These are phyloP conservation scores for Anhinga rufa DNA, from an alignment of 2,113 vertebrate species.

Conservation along the genomic window DNA sequence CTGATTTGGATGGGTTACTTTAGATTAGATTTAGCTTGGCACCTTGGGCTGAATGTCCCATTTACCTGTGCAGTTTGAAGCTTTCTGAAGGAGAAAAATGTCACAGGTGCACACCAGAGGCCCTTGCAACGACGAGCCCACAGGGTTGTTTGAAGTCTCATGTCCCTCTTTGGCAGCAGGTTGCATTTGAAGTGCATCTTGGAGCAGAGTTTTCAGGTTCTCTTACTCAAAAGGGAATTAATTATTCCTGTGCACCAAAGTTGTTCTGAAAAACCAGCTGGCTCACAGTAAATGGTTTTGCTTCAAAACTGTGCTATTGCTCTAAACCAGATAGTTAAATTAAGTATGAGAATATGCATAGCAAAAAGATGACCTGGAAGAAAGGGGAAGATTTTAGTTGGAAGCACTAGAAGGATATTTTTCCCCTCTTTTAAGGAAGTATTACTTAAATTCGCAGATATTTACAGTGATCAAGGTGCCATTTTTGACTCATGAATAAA, in stretches of 20 bases:
- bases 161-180: neutral
- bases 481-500: neutral
- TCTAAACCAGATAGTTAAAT: neutral
- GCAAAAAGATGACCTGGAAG: neutral
- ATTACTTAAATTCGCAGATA: neutral
- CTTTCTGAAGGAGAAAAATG: neutral
- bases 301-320: neutral
- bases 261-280: neutral
- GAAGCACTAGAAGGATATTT: neutral
- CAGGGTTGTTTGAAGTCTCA: neutral
- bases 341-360: neutral
- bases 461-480: neutral
- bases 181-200: neutral
- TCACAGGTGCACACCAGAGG: fast-evolving
- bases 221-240: neutral
- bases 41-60: neutral
- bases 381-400: neutral
- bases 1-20: neutral
- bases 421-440: neutral
- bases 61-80: neutral
- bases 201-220: neutral
- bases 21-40: neutral
- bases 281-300: neutral
- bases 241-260: neutral
- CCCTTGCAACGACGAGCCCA: neutral